These are phyloP conservation scores for Limnephilus lunatus DNA, from an alignment of 2,888 invertebrate genomes.

Conservation along the genomic window DNA sequence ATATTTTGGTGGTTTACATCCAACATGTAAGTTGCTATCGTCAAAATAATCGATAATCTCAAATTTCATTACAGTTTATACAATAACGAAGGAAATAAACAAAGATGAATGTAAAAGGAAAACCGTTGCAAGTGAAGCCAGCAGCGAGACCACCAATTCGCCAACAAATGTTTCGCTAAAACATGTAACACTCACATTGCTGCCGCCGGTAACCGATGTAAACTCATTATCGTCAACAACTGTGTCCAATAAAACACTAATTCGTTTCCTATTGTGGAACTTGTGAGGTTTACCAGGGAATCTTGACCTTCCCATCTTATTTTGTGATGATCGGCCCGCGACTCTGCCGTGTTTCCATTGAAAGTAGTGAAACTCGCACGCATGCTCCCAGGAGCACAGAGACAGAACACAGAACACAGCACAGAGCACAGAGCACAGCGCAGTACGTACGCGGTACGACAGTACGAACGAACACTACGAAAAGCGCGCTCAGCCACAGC, in stretches of 20 bases:
- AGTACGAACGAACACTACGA: background rate
- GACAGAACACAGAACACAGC: background rate
- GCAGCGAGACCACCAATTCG: constrained; percentile 53
- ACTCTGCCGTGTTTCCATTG: constrained; percentile 68
- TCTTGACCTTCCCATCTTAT: constrained; percentile 88
- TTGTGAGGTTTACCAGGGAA: constrained; percentile 93
- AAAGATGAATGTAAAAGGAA: constrained; percentile 52
- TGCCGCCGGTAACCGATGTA: constrained; percentile 72
- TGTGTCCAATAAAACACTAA: constrained; percentile 85
- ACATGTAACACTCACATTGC: constrained; percentile 70
- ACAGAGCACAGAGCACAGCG: background rate
- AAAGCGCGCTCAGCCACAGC: background rate
- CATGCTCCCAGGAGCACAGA: constrained; percentile 59
- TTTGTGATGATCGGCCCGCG: constrained; percentile 77
- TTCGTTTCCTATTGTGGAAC: constrained; percentile 90
- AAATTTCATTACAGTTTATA: constrained; percentile 34
- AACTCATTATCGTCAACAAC: constrained; percentile 74
- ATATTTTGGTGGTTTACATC: constrained; percentile 34
- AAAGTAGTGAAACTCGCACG: constrained; percentile 62
- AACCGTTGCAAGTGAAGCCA: constrained; percentile 60
- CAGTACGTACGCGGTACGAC: constrained; percentile 46
- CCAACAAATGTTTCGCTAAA: constrained; percentile 59
- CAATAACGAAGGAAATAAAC: constrained; percentile 44
- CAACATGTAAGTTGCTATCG: constrained; percentile 35
- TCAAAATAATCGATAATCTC: constrained; percentile 51